Evolutionary conservation across 1,140 invertebrate genomes (phyloP).

Genomic region (Leptestheria dahalacensis): DNA sequence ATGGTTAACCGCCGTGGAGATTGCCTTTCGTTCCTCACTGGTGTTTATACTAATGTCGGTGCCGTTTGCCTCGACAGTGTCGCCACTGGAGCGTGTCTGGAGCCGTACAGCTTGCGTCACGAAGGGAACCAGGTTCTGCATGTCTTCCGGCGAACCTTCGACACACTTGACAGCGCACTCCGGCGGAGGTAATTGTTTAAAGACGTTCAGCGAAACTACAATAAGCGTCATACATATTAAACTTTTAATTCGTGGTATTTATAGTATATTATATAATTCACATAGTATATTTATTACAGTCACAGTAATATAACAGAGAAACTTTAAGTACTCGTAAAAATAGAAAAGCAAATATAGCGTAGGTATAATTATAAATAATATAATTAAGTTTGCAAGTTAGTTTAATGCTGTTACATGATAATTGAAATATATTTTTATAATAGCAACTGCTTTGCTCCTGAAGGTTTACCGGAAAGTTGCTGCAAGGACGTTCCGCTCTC

Average conservation of each 20-base stretch:
- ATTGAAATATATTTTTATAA: background rate
- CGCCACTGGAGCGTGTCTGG: background rate
- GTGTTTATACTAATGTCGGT: no score
- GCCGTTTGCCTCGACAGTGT: no score
- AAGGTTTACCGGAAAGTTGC: constrained; percentile 8
- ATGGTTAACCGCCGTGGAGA: no score
- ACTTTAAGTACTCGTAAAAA: background rate
- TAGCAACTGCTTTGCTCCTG: background rate
- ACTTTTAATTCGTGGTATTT: no score
- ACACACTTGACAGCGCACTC: background rate
- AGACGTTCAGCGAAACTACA: constrained; percentile 10
- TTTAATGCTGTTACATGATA: background rate
- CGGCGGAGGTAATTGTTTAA: constrained; percentile 2
- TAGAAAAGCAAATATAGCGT: no score
- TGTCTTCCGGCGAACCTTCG: constrained; percentile 10
- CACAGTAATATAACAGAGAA: background rate
- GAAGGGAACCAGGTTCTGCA: background rate
- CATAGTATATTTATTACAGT: background rate
- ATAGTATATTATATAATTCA: background rate
- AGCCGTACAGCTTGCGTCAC: background rate
- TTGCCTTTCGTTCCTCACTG: no score
- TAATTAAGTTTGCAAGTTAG: background rate
- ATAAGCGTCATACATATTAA: no score
- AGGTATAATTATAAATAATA: background rate
- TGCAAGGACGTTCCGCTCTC: background rate